These are phyloP conservation scores for Zoanthus solanderi DNA, from an alignment of 92 coral and sea anemone genomes.

Conservation along the genomic window DNA sequence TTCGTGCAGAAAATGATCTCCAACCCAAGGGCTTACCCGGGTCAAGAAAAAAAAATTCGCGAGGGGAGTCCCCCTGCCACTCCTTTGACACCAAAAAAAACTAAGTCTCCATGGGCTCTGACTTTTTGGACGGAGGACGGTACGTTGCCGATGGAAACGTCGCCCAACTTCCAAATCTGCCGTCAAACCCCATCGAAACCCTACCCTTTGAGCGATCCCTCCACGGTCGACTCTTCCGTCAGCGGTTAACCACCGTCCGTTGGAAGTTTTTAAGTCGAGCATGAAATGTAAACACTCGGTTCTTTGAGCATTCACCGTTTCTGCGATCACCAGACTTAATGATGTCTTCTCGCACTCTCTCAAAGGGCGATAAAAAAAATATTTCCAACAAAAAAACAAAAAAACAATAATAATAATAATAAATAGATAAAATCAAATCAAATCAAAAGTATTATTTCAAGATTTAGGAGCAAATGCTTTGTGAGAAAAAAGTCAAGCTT, in stretches of 20 bases:
- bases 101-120: slow-evolving; percentile 17
- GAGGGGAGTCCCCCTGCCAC: slow-evolving; percentile 24
- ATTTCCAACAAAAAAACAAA: not conserved
- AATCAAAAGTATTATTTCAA: no score
- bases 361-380: slow-evolving; percentile 21
- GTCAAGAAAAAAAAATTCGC: slow-evolving; percentile 15
- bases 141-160: not conserved
- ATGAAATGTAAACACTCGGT: slow-evolving; percentile 29
- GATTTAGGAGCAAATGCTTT: no score
- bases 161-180: not conserved
- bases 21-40: slow-evolving; percentile 9
- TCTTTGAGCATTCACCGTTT: slow-evolving; percentile 30
- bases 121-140: slow-evolving; percentile 5
- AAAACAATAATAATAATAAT: no score
- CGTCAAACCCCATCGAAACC: slow-evolving; percentile 24
- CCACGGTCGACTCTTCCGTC: slow-evolving; percentile 23
- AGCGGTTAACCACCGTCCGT: slow-evolving; percentile 28
- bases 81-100: not conserved
- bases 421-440: no score
- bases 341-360: slow-evolving; percentile 39
- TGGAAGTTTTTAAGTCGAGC: slow-evolving; percentile 30
- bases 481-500: no score
- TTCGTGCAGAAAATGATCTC: slow-evolving; percentile 12
- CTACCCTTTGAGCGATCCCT: slow-evolving; percentile 40
- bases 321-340: slow-evolving; percentile 29